Conservation (phyloP, 2,888 invertebrate species). For the Andrena bicolor region DNA sequence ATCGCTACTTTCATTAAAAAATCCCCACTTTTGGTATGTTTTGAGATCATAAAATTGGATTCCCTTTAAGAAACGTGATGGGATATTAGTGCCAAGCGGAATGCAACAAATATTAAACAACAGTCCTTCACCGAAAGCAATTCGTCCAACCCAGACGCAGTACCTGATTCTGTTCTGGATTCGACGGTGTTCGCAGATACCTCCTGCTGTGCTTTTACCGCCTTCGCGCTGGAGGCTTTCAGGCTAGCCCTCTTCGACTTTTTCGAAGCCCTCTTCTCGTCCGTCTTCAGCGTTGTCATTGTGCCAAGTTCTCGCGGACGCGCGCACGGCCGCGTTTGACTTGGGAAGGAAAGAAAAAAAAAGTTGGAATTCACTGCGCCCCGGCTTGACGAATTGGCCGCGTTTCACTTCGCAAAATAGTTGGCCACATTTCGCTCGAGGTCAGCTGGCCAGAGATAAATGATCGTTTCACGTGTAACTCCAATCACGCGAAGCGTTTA, state of each 20-base stretch:
- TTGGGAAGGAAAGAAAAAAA: background rate
- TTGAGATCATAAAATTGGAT: too few relatives aligned
- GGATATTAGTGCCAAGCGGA: too few relatives aligned
- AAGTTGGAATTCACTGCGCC: constrained; percentile 5
- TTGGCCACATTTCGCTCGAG: constrained; percentile 25
- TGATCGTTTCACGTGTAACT: constrained; percentile 24
- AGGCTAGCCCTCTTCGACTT: constrained; percentile 65
- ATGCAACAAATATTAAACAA: background rate
- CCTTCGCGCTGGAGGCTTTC: constrained; percentile 50
- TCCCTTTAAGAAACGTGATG: too few relatives aligned
- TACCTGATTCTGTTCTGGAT: constrained; percentile 70
- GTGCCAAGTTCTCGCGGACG: constrained; percentile 16
- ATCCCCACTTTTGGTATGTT: too few relatives aligned
- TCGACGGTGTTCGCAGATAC: constrained; percentile 21
- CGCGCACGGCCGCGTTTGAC: background rate
- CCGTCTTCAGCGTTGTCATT: constrained; percentile 76
- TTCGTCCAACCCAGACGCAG: constrained; percentile 15
- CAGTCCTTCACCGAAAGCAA: background rate
- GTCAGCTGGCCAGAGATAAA: constrained; percentile 13
- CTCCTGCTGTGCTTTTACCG: constrained; percentile 29
- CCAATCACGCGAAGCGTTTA: constrained; percentile 26
- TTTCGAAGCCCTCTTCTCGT: constrained; percentile 70
- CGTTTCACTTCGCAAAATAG: background rate
- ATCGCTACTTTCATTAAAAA: too few relatives aligned
- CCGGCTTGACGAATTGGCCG: constrained; percentile 12